phyloP scores from a whole-genome alignment of 2,113 vertebrate genomes.

The Willisornis vidua region DNA sequence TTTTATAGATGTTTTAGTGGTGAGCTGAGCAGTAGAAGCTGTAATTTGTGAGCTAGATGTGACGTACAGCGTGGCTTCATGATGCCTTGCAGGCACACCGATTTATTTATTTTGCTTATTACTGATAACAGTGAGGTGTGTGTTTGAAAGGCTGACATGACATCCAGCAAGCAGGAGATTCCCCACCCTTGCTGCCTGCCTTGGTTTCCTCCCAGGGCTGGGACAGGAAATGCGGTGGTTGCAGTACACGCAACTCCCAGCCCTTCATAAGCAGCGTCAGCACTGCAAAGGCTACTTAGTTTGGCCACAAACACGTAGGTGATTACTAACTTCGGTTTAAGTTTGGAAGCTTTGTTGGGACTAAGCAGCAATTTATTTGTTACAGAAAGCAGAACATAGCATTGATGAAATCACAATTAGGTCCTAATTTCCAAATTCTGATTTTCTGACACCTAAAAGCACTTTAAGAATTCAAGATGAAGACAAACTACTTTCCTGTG shows the following conservation, averaged over 20 bases:
- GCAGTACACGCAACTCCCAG: background rate
- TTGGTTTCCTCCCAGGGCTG: conserved; percentile 23
- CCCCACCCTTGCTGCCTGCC: conserved; percentile 5
- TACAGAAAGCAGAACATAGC: background rate
- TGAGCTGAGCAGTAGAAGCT: background rate
- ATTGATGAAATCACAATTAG: background rate
- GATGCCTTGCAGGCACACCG: fast-evolving
- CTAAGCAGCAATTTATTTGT: background rate
- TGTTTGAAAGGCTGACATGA: background rate
- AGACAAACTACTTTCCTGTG: background rate
- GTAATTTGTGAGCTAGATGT: background rate
- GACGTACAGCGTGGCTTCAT: background rate
- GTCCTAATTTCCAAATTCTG: background rate
- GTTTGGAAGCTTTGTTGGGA: background rate
- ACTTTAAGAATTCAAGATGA: background rate
- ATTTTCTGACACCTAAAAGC: background rate
- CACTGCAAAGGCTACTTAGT: background rate
- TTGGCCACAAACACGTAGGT: background rate
- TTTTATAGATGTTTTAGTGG: background rate
- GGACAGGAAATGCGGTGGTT: conserved; percentile 11
- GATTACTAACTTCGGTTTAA: background rate
- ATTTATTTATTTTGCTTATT: background rate
- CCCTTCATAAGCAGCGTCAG: background rate
- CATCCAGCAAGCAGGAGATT: background rate
- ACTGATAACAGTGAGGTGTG: background rate